These are phyloP conservation scores for Selenia dentaria DNA, from an alignment of 2,888 invertebrate species.

Conservation along the genomic window DNA sequence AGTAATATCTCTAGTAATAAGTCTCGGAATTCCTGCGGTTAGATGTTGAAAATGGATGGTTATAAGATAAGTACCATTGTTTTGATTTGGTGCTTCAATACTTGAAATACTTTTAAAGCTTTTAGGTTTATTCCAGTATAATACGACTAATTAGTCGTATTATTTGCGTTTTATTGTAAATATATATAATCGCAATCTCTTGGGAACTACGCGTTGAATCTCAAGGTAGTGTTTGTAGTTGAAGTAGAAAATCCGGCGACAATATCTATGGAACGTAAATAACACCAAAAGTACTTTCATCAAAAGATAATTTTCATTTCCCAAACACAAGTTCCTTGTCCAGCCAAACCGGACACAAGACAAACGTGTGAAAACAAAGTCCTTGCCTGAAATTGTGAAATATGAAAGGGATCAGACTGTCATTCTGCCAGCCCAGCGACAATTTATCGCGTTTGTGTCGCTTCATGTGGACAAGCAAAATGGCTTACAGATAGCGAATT, in stretches of 20 bases:
- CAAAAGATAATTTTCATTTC: neutral
- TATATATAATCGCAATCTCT: no score
- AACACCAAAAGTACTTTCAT: no score
- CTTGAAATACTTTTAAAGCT: no score
- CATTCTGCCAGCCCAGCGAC: conserved; percentile 57
- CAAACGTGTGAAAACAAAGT: conserved; percentile 50
- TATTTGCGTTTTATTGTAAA: no score
- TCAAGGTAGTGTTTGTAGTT: no score
- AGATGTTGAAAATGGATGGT: conserved; percentile 28
- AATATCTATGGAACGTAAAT: no score
- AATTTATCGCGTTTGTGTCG: conserved; percentile 55
- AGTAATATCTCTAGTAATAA: conserved; percentile 31
- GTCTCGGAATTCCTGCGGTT: conserved; percentile 30
- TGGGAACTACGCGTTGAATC: no score
- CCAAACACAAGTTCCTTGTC: neutral
- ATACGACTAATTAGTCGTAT: no score
- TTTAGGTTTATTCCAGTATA: no score
- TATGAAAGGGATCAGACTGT: conserved; percentile 66
- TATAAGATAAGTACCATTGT: conserved; percentile 15
- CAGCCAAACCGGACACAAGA: conserved; percentile 20
- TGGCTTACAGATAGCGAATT: conserved; percentile 31
- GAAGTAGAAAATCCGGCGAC: no score
- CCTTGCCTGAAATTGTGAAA: conserved; percentile 61
- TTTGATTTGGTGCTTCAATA: no score
- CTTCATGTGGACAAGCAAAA: conserved; percentile 33